Evolutionary conservation across 2,888 invertebrate genomes (phyloP), one percentile per base, ranked within the genome.

Genomic region (Drosophila dives): DNA sequence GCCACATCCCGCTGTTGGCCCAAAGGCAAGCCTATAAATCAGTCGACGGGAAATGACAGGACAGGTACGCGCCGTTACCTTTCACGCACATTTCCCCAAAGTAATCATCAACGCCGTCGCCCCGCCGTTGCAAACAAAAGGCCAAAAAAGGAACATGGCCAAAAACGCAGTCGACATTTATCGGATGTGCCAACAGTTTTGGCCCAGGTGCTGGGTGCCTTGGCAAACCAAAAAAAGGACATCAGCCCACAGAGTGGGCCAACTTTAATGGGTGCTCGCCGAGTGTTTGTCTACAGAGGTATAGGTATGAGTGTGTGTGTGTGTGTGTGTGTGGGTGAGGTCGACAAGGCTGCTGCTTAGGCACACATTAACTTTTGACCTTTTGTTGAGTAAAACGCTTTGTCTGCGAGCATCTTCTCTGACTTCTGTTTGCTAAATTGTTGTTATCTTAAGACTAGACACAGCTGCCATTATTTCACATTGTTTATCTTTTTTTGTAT

Each of bases 41-140:
- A 83, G 80, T 71, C 59, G 71, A 20, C 83, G 72, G 81, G 83
- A 85, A 87, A 87, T 85, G 85, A 85, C 84, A 87, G 88, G 74
- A 65, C 72, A 79, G 85, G 79, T 85, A 81, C 74, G 74, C 74
- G 65, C 75, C 86, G 86, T 85, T 83, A 74, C 83, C 85, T 85
- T 88, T 83, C 75, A 88, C 88, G 81, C 86, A 88, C 86, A 86
- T 88, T 86, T 88, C 88, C 86, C 88, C 83, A 83, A 86, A 86
- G 88, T 88, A 86, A 86, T 86, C 85, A 86, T 86, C 85, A 86
- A 83, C 77, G 72, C 86, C 74, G 64, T 76, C 70, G 86, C 86
- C 81, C 86, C 74, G 63, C 73, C 71, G 86, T 86, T 79, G 83
- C 85, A 87, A 73, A 83, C 87, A 83, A 85, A 75, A 54, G 76